phyloP scores from a whole-genome alignment of 2,888 invertebrate species.

The Lepidocyrtoides sp. region DNA sequence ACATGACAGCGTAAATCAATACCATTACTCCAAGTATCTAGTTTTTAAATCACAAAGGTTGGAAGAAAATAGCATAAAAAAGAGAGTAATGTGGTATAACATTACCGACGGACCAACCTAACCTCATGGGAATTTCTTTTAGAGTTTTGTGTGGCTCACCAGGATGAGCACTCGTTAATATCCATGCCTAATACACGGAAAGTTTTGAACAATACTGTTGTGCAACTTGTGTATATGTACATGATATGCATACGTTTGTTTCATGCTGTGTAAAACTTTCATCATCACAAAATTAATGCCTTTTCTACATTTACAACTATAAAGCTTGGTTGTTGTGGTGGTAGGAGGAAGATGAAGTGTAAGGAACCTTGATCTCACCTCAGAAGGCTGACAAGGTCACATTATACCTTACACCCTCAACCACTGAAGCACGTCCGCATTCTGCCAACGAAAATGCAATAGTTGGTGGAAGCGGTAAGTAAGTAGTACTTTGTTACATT shows the following conservation, averaged over 20 bases:
- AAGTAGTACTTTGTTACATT: background rate
- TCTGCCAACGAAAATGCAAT: conserved; percentile 19
- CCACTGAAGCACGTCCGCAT: conserved; percentile 55
- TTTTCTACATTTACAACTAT: too few species aligned
- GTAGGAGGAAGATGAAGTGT: conserved; percentile 23
- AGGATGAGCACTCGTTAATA: conserved; percentile 7
- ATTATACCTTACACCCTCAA: conserved; percentile 48
- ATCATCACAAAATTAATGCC: background rate
- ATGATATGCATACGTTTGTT: background rate
- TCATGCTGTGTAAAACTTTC: background rate
- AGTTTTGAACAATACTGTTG: conserved; percentile 37
- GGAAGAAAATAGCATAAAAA: background rate
- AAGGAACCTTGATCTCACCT: conserved; percentile 71
- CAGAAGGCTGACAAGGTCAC: conserved; percentile 69
- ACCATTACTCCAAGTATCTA: background rate
- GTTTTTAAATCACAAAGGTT: background rate
- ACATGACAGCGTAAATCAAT: background rate
- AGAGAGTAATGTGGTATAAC: background rate
- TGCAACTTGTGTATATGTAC: too few species aligned
- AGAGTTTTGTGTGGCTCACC: background rate
- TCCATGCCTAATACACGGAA: conserved; percentile 29
- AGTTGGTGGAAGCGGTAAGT: background rate
- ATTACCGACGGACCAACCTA: background rate
- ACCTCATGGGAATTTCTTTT: background rate
- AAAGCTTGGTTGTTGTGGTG: too few species aligned